Base-by-base conservation (phyloP, 2,888 invertebrate species). In the Osedax fenrisi region DNA sequence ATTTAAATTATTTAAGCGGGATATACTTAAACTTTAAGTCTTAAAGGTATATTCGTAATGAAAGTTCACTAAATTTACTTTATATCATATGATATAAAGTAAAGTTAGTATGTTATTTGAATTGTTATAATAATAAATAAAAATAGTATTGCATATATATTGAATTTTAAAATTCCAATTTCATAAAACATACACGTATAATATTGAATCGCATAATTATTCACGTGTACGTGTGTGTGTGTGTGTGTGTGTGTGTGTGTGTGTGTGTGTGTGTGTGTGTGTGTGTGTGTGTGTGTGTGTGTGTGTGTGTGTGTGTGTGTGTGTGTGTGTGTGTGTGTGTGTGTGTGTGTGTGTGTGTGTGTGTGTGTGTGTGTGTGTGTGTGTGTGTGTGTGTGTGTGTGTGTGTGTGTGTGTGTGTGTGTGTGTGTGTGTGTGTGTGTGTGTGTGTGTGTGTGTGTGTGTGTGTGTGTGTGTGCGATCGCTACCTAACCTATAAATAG, bases 401-500 rank as follows among this genome's bases (percentile, higher is more conserved):
- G 56, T 56, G 56, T 56, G 56, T 56, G 56, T 56, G 56, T 56
- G 56, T 56, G 56, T 56, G 56, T 56, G 56, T 56, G 56, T 56
- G 56, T 56, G 56, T 56, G 56, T 56, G 56, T 56, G 56, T 56
- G 56, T 56, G 56, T 56, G 56, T 56, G 56, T 56, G 56, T 56
- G 56, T 56, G 56, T 56, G 56, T 56, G 56, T 56, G 56, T 56
- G 56, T 56, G 56, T 56, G 56, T 56, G 56, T 56, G 56, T 56
- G 56, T 56, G 56, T 56, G 56, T 56, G 56, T 56, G 56, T 56
- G 56, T 56, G 56, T 56, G 56, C 56, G 17, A 56, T 56, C 17
- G 56, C 56, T 17, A 56, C 17, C 41, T 41, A 41, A 41, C 41
- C 68, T 10, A 82, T 80, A 79, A 84, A 80, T 2, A 84, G 78